A percentile compares a stretch with the other conserved stretches of the same genome.
These are phyloP conservation scores for Sarcophaga peregrina DNA, from an alignment of 1,140 invertebrate genomes.

Conservation along the genomic window DNA sequence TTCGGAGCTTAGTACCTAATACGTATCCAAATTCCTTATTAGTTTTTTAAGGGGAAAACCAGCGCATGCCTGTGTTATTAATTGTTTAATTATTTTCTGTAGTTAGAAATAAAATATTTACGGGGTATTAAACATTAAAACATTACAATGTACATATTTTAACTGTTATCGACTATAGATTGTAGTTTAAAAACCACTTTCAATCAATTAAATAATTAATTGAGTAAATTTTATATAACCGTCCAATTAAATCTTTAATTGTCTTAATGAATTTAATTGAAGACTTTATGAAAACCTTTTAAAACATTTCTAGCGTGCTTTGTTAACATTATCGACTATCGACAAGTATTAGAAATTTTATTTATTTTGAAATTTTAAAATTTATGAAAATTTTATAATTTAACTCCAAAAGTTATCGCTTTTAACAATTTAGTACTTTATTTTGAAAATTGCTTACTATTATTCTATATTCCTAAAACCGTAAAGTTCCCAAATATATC, in stretches of 20 bases:
- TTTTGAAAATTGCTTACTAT: constrained; percentile 8
- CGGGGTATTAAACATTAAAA: not conserved
- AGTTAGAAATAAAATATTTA: not conserved
- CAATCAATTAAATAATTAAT: no score
- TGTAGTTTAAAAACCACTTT: no score
- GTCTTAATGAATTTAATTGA: not conserved
- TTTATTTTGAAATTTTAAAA: not conserved
- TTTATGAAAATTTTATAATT: no score
- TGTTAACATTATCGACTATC: not conserved
- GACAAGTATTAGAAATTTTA: not conserved
- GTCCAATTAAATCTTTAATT: not conserved
- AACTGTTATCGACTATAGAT: no score
- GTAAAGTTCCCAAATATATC: not conserved
- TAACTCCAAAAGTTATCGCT: not conserved
- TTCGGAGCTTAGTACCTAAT: no score
- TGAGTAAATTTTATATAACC: no score
- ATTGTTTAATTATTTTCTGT: no score
- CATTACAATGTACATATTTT: no score
- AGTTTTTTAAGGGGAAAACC: no score
- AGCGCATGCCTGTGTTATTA: no score
- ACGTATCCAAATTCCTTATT: no score
- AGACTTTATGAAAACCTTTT: not conserved
- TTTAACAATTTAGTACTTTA: no score
- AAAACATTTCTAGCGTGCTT: not conserved
- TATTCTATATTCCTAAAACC: not conserved